phyloP scores from a whole-genome alignment of 2,888 invertebrate genomes.

The Willowsia nigromaculata region DNA sequence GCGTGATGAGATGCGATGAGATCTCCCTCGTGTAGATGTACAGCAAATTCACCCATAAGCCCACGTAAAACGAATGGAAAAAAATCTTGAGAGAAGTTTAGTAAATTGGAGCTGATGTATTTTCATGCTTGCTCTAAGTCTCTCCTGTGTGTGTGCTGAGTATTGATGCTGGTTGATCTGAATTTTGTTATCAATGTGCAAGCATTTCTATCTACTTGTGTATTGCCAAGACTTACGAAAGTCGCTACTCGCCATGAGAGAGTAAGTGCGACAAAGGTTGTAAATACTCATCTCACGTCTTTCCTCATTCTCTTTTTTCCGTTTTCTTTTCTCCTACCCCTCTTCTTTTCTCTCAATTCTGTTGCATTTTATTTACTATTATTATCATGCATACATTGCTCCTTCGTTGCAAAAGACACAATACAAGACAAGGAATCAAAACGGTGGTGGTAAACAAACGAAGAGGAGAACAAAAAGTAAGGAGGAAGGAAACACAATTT shows the following conservation, averaged over 20 bases:
- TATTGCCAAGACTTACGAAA: too few species aligned
- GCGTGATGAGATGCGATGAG: constrained; percentile 39
- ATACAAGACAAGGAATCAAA: constrained; percentile 10
- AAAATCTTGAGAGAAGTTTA: background rate
- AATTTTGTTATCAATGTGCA: too few species aligned
- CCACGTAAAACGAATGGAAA: constrained; percentile 7
- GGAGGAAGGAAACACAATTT: constrained; percentile 23
- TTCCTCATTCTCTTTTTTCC: constrained; percentile 11
- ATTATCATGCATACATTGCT: background rate
- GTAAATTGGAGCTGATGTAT: constrained; percentile 60
- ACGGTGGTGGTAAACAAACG: constrained; percentile 1
- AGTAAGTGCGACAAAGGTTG: constrained; percentile 38
- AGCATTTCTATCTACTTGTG: too few species aligned
- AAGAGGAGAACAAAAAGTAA: background rate
- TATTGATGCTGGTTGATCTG: background rate
- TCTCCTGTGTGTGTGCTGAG: background rate
- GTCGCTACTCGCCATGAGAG: constrained; percentile 10
- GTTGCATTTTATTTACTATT: constrained; percentile 36
- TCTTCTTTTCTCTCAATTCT: background rate
- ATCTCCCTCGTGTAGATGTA: background rate
- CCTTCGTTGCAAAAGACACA: background rate
- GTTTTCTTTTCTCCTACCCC: background rate
- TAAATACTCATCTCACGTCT: constrained; percentile 70
- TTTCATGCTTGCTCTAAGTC: constrained; percentile 24
- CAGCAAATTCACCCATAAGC: background rate